Evolutionary conservation across 2,888 invertebrate species (phyloP).

Genomic region (Polydrusus pterygomalis): DNA sequence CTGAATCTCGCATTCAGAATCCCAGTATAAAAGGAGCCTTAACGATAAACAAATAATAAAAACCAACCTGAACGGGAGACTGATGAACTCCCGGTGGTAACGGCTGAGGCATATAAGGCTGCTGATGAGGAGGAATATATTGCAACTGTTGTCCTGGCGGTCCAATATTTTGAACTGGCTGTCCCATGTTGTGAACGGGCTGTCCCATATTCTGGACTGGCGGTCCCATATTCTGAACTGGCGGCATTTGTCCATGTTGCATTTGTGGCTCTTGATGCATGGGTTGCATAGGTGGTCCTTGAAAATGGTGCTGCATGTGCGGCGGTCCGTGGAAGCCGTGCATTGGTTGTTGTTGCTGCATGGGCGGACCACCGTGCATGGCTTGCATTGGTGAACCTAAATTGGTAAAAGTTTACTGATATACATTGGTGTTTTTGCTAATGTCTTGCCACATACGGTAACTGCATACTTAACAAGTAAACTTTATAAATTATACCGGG

Average conservation of each 20-base stretch:
- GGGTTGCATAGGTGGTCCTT: conserved; percentile 30
- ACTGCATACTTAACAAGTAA: no score
- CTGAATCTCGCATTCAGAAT: no score
- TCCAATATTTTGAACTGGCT: conserved; percentile 7
- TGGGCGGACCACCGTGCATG: conserved; percentile 1
- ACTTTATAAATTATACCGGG: no score
- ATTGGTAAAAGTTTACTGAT: not conserved
- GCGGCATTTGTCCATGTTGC: conserved; percentile 11
- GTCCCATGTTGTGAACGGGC: no score
- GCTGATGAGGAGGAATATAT: conserved; percentile 30
- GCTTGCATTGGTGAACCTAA: conserved; percentile 24
- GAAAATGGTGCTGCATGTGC: not conserved
- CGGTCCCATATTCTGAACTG: no score
- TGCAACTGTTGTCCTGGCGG: conserved; percentile 20
- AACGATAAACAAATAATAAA: not conserved
- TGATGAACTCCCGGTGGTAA: conserved; percentile 32
- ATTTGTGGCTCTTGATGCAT: conserved; percentile 17
- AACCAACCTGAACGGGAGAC: conserved; percentile 28
- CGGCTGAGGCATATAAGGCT: conserved; percentile 24
- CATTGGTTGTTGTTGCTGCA: conserved; percentile 26
- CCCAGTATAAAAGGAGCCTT: no score
- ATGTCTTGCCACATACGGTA: no score
- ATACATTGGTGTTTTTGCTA: not conserved
- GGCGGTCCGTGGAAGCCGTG: conserved; percentile 12
- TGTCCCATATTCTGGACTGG: no score